These are phyloP conservation scores for Melanotaenia parkinsoni DNA, from an alignment of 2,797 vertebrate genomes.

Conservation along the genomic window DNA sequence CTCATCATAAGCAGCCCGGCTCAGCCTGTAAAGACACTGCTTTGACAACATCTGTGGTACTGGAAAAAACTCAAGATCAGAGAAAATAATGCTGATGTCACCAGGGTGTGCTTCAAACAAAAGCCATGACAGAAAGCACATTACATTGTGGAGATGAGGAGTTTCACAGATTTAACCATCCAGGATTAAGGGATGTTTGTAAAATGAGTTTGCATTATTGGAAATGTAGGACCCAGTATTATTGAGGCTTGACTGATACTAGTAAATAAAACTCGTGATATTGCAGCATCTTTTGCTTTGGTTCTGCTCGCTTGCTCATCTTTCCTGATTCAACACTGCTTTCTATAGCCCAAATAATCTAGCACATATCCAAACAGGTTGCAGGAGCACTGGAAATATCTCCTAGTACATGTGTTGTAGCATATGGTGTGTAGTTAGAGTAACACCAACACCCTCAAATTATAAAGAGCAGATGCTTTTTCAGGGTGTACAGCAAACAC, in stretches of 20 bases:
- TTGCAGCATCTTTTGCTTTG: too few species aligned
- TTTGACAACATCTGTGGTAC: neutral
- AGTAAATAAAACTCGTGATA: too few species aligned
- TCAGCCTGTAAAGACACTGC: neutral
- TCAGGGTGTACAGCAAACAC: slow-evolving; percentile 4
- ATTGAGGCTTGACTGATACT: neutral
- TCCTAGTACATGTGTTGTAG: neutral
- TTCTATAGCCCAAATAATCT: neutral
- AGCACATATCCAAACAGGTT: neutral
- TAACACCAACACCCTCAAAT: neutral
- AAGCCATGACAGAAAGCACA: neutral
- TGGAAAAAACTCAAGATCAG: neutral
- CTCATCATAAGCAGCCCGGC: neutral
- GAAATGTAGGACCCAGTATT: neutral
- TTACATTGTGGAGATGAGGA: neutral
- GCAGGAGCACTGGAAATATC: neutral
- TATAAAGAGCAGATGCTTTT: neutral
- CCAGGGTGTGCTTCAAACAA: neutral
- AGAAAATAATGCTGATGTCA: neutral
- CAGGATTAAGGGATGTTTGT: neutral
- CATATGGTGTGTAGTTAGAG: neutral
- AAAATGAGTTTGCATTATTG: neutral
- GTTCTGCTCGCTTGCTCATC: neutral
- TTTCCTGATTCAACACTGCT: neutral
- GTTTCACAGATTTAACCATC: neutral